Conservation (phyloP, 2,113 vertebrate species). For the Miniopterus natalensis region DNA sequence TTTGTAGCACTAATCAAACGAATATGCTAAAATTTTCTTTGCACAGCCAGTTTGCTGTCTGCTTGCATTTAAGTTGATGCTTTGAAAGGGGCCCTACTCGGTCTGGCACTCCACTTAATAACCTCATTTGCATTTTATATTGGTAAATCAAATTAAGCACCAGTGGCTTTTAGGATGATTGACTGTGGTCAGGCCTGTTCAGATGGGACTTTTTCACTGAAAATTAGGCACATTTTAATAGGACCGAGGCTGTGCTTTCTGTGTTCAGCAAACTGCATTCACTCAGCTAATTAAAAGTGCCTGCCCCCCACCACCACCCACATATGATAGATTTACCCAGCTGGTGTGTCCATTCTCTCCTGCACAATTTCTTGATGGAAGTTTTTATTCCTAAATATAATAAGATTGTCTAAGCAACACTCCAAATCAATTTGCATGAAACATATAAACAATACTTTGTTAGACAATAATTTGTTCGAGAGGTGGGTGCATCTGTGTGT, state of each 20-base stretch:
- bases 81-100: slow-evolving; percentile 96
- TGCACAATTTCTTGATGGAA: slow-evolving; percentile 91
- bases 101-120: slow-evolving; percentile 99
- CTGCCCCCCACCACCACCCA: slow-evolving; percentile 83
- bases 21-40: slow-evolving; percentile 99
- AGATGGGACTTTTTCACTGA: slow-evolving; percentile 98
- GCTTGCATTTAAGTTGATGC: slow-evolving; percentile 99
- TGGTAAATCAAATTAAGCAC: slow-evolving; percentile 99
- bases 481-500: slow-evolving; percentile 72
- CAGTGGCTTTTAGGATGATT: slow-evolving; percentile 99
- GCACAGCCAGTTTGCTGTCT: slow-evolving; percentile 97
- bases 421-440: slow-evolving; percentile 85
- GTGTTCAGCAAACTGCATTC: slow-evolving; percentile 96
- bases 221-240: slow-evolving; percentile 99
- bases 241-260: slow-evolving; percentile 92
- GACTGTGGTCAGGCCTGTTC: slow-evolving; percentile 98
- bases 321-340: slow-evolving; percentile 96
- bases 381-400: slow-evolving; percentile 91
- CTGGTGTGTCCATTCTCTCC: slow-evolving; percentile 93
- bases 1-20: slow-evolving; percentile 99
- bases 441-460: slow-evolving; percentile 87
- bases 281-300: slow-evolving; percentile 99
- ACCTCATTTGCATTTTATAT: slow-evolving; percentile 99
- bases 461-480: slow-evolving; percentile 81
- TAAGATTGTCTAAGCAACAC: slow-evolving; percentile 90